A percentile compares a stretch with the other conserved stretches of the same genome.
phyloP scores from a whole-genome alignment of 2,113 vertebrate genomes.

The Corythornis madagascariensis region DNA sequence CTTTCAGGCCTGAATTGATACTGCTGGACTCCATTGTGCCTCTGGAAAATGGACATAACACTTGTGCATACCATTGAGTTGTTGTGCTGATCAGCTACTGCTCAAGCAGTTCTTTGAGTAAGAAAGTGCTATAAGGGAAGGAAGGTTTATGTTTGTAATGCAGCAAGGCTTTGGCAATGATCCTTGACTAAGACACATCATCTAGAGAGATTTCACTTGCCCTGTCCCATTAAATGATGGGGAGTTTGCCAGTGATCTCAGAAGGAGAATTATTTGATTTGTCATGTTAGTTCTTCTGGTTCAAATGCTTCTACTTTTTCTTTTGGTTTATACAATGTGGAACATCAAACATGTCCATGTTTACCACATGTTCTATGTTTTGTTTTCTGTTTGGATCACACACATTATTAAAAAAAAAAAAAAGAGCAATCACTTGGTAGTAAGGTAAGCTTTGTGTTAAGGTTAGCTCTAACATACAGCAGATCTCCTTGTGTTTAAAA shows the following conservation, averaged over 20 bases:
- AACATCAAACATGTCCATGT: background rate
- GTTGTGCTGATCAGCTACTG: background rate
- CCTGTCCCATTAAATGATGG: background rate
- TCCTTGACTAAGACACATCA: background rate
- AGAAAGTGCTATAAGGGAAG: background rate
- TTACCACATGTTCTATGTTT: background rate
- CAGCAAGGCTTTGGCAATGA: background rate
- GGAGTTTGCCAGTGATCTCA: background rate
- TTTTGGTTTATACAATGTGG: background rate
- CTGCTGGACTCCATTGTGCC: background rate
- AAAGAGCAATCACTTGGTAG: background rate
- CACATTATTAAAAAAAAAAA: background rate
- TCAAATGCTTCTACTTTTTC: background rate
- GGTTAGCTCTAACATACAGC: conserved; percentile 7
- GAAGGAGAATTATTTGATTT: background rate
- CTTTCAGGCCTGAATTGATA: background rate
- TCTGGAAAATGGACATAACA: background rate
- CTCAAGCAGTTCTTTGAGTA: background rate
- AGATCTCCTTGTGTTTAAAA: conserved; percentile 29
- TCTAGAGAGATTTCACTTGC: background rate
- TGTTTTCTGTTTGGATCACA: background rate
- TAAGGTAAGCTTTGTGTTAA: conserved; percentile 31
- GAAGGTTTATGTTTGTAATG: background rate
- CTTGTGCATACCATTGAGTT: background rate
- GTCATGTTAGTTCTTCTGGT: background rate